phyloP scores from a whole-genome alignment of 1,140 invertebrate genomes.

The Protaetia brevitarsis region DNA sequence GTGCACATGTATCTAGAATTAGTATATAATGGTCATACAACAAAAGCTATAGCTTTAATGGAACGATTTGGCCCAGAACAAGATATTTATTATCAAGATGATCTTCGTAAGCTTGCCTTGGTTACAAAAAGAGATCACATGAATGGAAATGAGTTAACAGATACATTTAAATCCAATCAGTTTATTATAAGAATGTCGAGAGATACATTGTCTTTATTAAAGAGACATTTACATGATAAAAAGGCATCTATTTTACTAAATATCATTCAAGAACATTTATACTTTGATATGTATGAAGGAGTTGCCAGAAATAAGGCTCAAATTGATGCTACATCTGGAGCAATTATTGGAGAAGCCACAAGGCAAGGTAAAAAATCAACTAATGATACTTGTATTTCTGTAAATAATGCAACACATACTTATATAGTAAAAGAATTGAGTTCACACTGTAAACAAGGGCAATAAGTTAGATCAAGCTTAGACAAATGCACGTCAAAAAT shows the following conservation, averaged over 20 bases:
- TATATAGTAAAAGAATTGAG: background rate
- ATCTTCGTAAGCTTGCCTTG: conserved; percentile 74
- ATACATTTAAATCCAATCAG: conserved; percentile 89
- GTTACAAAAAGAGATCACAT: conserved; percentile 87
- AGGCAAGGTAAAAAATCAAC: conserved; percentile 67
- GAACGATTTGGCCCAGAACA: conserved; percentile 79
- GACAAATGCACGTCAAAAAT: no score
- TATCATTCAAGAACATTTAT: conserved; percentile 92
- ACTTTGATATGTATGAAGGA: conserved; percentile 95
- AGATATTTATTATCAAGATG: conserved; percentile 85
- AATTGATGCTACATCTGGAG: conserved; percentile 84
- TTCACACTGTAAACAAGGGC: no score
- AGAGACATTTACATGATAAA: conserved; percentile 89
- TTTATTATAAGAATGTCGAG: conserved; percentile 93
- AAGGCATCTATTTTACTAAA: conserved; percentile 83
- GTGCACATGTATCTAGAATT: conserved; percentile 96
- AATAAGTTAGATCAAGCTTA: no score
- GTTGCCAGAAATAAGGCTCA: conserved; percentile 87
- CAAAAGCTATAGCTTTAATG: conserved; percentile 75
- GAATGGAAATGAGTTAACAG: conserved; percentile 83
- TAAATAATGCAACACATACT: no score
- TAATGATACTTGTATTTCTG: background rate
- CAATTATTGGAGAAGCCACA: conserved; percentile 85
- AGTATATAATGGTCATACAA: conserved; percentile 85
- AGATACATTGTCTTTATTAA: conserved; percentile 89